Conservation (phyloP, 53 echinoderm and acorn worm genomes). For the Patiria pectinifera region DNA sequence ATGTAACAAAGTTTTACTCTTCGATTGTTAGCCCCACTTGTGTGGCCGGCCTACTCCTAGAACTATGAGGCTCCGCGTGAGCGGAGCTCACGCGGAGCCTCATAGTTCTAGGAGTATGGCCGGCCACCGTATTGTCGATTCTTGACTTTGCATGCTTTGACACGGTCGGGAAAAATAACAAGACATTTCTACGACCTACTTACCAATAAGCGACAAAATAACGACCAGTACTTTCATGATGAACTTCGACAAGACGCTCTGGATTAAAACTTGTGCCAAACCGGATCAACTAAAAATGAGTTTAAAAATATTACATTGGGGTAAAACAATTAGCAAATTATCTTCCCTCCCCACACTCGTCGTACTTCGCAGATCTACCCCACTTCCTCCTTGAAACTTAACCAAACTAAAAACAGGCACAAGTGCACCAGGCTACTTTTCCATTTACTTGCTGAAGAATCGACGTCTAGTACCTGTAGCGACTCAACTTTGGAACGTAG, state of each 20-base stretch:
- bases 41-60: too few species aligned
- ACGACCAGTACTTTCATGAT: slow-evolving; percentile 26
- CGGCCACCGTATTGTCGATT: too few species aligned
- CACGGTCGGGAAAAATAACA: too few species aligned
- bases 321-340: too few species aligned
- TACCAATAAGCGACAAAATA: slow-evolving; percentile 39
- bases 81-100: too few species aligned
- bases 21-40: too few species aligned
- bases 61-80: too few species aligned
- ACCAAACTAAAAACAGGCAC: neutral
- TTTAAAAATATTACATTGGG: neutral
- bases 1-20: too few species aligned
- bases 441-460: neutral
- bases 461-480: neutral
- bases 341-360: too few species aligned
- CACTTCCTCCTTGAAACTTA: neutral
- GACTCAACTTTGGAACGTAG: neutral
- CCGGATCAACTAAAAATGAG: neutral
- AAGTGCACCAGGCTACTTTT: neutral
- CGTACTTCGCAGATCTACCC: neutral
- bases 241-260: neutral
- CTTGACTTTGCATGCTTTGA: too few species aligned
- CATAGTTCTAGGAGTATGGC: too few species aligned
- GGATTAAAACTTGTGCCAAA: too few species aligned
- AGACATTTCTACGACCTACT: neutral